phyloP scores from a whole-genome alignment of 2,113 vertebrate genomes.

The Onychostruthus taczanowskii region DNA sequence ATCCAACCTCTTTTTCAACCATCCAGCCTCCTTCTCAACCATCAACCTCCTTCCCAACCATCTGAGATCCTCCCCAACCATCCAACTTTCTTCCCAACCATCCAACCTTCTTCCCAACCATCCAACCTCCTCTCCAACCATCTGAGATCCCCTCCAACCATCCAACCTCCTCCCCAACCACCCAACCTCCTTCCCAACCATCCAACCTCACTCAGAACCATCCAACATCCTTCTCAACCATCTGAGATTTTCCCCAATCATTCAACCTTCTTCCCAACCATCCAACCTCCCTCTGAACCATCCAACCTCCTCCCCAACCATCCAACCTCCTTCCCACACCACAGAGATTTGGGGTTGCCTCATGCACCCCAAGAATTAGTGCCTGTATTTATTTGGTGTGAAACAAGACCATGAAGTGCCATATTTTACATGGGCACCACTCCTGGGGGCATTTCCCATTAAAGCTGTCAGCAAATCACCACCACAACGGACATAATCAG shows the following conservation, averaged over 20 bases:
- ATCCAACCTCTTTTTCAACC: not conserved
- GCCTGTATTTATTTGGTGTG: not conserved
- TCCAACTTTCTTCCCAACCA: too few species aligned
- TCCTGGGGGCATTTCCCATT: fast-evolving
- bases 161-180: not conserved
- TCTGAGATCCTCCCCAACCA: too few species aligned
- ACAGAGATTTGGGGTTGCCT: not conserved
- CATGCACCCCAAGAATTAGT: not conserved
- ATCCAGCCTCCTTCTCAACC: not conserved
- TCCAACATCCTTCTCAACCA: not conserved
- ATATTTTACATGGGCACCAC: not conserved
- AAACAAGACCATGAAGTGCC: not conserved
- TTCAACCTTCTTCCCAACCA: not conserved
- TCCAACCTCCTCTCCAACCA: not conserved
- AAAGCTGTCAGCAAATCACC: not conserved
- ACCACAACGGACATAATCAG: not conserved
- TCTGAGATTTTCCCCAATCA: not conserved
- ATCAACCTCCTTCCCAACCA: not conserved
- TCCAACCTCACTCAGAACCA: too few species aligned
- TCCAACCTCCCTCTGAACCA: too few species aligned
- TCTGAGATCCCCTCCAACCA: not conserved
- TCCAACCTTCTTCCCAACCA: not conserved
- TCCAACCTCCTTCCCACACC: not conserved
- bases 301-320: not conserved
- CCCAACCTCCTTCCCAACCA: too few species aligned